Conservation (phyloP, 2,113 vertebrate species). For the Catagonus wagneri region DNA sequence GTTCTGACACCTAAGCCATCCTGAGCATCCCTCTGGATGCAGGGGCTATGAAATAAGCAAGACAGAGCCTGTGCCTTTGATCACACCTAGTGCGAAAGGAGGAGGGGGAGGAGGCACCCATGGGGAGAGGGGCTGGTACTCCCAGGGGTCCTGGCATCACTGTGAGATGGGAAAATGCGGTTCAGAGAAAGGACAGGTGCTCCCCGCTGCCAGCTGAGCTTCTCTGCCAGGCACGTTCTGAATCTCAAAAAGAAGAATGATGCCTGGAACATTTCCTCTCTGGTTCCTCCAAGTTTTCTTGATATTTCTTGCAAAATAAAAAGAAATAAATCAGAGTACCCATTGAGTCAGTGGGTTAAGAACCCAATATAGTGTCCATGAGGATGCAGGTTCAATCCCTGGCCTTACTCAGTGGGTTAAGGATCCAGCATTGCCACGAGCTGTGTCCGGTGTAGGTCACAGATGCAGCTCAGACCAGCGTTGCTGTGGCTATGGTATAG, state of each 20-base stretch:
- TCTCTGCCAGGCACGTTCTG: constrained; percentile 33
- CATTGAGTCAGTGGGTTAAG: too few species aligned
- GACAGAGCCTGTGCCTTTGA: background rate
- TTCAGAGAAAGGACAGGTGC: background rate
- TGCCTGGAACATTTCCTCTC: constrained; percentile 23
- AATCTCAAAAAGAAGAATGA: constrained; percentile 54
- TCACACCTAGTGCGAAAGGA: background rate
- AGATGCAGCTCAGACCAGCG: too few species aligned
- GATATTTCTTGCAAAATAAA: constrained; percentile 63
- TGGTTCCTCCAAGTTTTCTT: background rate
- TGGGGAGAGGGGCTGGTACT: rapidly evolving
- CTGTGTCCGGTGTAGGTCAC: too few species aligned
- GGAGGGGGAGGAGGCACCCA: background rate
- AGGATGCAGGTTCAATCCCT: too few species aligned
- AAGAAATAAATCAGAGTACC: background rate
- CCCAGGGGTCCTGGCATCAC: background rate
- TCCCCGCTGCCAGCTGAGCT: background rate
- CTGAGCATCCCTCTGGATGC: background rate
- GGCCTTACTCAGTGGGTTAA: too few species aligned
- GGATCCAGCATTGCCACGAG: too few species aligned
- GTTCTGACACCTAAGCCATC: background rate
- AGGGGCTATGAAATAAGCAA: background rate
- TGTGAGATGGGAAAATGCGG: background rate
- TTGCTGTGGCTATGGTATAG: too few species aligned
- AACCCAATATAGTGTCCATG: too few species aligned